Conservation (phyloP, 2,888 invertebrate species). For the Lumbricus terrestris region DNA sequence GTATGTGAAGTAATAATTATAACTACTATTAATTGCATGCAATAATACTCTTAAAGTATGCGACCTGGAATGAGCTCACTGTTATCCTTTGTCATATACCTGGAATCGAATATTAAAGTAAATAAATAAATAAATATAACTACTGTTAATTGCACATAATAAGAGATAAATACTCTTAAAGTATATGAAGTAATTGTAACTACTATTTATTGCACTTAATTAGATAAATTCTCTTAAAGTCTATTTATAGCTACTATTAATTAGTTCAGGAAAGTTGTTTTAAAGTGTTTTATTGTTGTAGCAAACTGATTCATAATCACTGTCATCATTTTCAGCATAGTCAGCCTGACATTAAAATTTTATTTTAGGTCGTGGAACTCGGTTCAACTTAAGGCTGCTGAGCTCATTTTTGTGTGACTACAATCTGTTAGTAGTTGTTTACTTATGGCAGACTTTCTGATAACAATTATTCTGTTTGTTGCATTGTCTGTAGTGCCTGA, state of each 20-base stretch:
- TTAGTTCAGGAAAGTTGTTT: background rate
- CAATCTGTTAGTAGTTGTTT: too few species aligned
- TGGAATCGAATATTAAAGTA: too few species aligned
- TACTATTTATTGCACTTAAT: too few species aligned
- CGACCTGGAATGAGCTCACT: too few species aligned
- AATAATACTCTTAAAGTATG: too few species aligned
- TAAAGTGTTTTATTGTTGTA: background rate
- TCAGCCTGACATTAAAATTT: background rate
- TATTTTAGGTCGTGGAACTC: background rate
- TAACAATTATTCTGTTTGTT: conserved; percentile 24
- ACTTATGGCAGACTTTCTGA: background rate
- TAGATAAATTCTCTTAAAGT: too few species aligned
- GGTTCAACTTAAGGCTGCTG: background rate
- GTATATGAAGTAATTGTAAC: background rate
- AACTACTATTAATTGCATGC: too few species aligned
- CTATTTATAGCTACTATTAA: too few species aligned
- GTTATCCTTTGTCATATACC: too few species aligned
- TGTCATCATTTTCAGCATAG: background rate
- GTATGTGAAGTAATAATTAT: too few species aligned
- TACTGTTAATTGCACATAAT: too few species aligned
- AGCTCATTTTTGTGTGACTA: background rate
- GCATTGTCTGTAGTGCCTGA: conserved; percentile 67
- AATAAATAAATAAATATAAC: too few species aligned
- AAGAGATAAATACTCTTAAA: background rate
- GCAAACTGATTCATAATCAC: background rate